Base-by-base conservation (phyloP, 2,888 invertebrate species). In the Ramazzottius varieornatus region DNA sequence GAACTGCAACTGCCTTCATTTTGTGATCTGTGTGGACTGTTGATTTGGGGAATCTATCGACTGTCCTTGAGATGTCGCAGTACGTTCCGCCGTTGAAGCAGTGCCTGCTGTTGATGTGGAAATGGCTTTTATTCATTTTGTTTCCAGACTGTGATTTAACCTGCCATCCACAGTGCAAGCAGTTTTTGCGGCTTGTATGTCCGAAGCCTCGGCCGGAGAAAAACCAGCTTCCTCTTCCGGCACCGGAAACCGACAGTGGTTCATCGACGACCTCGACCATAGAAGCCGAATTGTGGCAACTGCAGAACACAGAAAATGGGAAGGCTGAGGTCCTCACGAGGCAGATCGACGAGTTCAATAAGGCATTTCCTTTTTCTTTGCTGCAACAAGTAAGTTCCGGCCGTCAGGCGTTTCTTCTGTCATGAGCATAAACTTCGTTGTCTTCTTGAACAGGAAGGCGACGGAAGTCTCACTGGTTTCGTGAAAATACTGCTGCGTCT, bases 31-130 rank as follows among this genome's bases (percentile, higher is more conserved):
- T 54, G 54, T 54, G 54, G 54, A 29, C 29, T 54, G 54, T 29
- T 54, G 54, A 54, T 54, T 29, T 54, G 54, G 54, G 54, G 54
- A 54, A 29, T 54, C 54, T 54, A 54, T 54, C 54, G 54, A 16
- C 54, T 54, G 4, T 54, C 54, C 8, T 24, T 54, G 29, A 13
- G 29, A 4, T 54, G 54, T 29, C 20, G 54, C 8, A 54, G 54
- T 54, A 54, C 8, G 40, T 20, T 40, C 8, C 20, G 8, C 40
- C 8, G 40, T 40, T 40, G 40, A 40, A 13, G 8, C 20, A 40
- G 8, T 40, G 40, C 8, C 20, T 40, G 40, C 40, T 40, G 40
- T 40, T 40, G 8, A 13, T 40, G 40, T 40, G 40, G 20, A 40
- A 13, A 13, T 13, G 20, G 8, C 20, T 40, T 40, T 40, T 40